Percentiles rank a stretch among this genome's conserved stretches.
Conservation (phyloP, 2,113 vertebrate species). For the Nyctereutes procyonoides region DNA sequence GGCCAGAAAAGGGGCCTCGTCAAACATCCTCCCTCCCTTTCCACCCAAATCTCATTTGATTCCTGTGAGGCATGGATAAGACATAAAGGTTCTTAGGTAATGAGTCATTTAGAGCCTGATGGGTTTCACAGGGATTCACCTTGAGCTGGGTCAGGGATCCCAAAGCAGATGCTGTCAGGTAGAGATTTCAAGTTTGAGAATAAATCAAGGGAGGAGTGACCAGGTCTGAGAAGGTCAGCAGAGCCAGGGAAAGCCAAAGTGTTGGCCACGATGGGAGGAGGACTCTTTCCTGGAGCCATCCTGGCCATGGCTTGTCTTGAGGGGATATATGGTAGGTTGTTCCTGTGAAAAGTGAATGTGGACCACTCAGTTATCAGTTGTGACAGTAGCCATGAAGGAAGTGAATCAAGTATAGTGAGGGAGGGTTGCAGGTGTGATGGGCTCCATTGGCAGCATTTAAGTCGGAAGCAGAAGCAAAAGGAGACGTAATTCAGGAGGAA, state of each 20-base stretch:
- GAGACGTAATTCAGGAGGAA: neutral
- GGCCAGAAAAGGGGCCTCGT: neutral
- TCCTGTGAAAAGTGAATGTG: neutral
- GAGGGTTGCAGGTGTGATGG: neutral
- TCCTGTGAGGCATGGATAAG: neutral
- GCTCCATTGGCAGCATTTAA: neutral
- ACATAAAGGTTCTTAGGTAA: neutral
- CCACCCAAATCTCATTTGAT: neutral
- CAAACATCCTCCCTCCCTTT: neutral
- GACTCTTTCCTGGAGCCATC: neutral
- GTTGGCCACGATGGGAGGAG: neutral
- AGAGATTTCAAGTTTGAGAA: neutral
- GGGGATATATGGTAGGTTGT: neutral
- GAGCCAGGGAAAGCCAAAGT: neutral
- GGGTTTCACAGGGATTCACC: neutral
- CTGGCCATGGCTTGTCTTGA: neutral
- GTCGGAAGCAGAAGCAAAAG: too few species aligned
- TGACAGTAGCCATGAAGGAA: neutral
- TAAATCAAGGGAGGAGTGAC: neutral
- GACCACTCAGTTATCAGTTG: neutral
- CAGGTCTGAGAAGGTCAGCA: neutral
- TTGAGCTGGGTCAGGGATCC: neutral
- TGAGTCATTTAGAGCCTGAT: neutral
- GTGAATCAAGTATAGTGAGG: rapidly evolving
- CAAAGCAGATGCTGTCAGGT: neutral